Evolutionary conservation across 2,797 vertebrate genomes (phyloP).

Genomic region (Gobio occitaniae): DNA sequence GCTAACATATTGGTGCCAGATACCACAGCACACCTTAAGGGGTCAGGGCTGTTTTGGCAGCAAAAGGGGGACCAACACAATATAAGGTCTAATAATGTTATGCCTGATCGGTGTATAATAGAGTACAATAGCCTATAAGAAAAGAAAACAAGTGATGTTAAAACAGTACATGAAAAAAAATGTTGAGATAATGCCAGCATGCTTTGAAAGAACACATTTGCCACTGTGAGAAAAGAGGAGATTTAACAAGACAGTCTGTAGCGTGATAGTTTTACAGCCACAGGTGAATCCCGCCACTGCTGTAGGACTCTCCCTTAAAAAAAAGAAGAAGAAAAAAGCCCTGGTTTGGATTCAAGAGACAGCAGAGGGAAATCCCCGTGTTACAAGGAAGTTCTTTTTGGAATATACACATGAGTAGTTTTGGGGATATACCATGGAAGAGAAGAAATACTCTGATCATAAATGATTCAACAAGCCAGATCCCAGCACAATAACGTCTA

Average conservation of each 20-base stretch:
- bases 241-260: background rate
- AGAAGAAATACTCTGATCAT: background rate
- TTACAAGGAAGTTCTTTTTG: slow-evolving; percentile 40
- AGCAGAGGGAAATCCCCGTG: slow-evolving; percentile 18
- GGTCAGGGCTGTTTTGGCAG: too few species aligned
- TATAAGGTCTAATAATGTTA: too few species aligned
- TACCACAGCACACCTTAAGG: too few species aligned
- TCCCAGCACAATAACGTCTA: slow-evolving; percentile 7
- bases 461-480: background rate
- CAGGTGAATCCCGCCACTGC: slow-evolving; percentile 8
- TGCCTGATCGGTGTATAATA: background rate
- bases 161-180: background rate
- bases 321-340: background rate
- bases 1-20: too few species aligned
- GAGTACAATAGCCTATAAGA: background rate
- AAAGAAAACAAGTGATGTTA: background rate
- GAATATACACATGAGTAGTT: slow-evolving; percentile 28
- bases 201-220: background rate
- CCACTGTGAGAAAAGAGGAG: background rate
- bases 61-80: too few species aligned
- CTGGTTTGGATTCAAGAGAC: slow-evolving; percentile 21
- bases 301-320: slow-evolving; percentile 7
- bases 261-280: background rate
- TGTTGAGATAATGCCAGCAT: background rate
- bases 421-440: slow-evolving; percentile 22